Evolutionary conservation across 2,888 invertebrate species (phyloP), one percentile per base, ranked within the genome.

Genomic region (Oasisia sp.): DNA sequence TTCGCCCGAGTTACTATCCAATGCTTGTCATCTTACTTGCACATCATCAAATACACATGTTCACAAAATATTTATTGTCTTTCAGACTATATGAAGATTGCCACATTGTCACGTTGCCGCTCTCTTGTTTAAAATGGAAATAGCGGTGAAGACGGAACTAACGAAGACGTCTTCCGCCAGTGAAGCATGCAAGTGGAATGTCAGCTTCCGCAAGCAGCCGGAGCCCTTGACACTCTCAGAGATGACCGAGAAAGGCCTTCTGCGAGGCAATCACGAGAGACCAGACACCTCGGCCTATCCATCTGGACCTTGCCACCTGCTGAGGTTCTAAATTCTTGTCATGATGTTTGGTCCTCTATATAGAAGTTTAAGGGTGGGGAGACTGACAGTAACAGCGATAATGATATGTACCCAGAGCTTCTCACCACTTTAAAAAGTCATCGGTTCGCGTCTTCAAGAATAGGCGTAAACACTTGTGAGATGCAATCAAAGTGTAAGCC

Each of bases 91-190:
- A 93, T 7, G 93, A 93, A 91, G 93, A 91, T 14, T 93, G 93
- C 32, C n/a, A n/a, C n/a, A n/a, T n/a, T 92, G 93, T 32, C 93
- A 93, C 92, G 92, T 93, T 12, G 93, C 92, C n/a, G 93, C 93
- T 7, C 89, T 92, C 0, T 89, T 93, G 32, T 92, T 92, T 50
- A 93, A 93, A 44, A 74, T 93, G 5, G 91, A 93, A 50, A 92
- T 90, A 32, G 93, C 91, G n/a, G 92, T 92, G 0, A 91, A 91
- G 7, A 44, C 91, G 44, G 93, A 92, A 2, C 74, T 93, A 0
- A 92, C 90, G 11, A 45, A 45, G 45, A n/a, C n/a, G n/a, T 45
- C 45, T 11, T 45, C 45, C 45, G 11, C 45, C 45, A 45, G 45
- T 45, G 45, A 45, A 11, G 45, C 45, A 11, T 45, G 45, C 45